These are phyloP conservation scores for Holothuria scabra DNA, from an alignment of 53 echinoderm and acorn worm species.

Conservation along the genomic window DNA sequence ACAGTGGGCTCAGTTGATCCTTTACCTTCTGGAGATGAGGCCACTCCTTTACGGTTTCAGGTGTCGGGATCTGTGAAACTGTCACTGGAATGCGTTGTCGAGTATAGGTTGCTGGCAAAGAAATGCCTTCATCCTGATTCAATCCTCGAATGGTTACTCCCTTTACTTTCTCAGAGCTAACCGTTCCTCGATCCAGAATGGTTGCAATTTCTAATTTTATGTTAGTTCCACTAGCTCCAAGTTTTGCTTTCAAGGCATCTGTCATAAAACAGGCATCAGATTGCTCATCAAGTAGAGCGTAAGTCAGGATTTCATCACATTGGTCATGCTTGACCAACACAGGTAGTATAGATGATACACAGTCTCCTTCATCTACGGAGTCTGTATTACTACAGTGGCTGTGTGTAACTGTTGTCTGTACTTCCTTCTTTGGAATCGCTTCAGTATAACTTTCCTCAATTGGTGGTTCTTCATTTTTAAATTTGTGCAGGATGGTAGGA, in stretches of 20 bases:
- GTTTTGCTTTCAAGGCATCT: background rate
- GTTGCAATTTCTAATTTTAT: no score
- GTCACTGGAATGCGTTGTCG: no score
- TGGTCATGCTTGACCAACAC: slow-evolving; percentile 15
- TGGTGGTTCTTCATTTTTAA: background rate
- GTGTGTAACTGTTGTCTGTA: no score
- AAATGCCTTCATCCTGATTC: background rate
- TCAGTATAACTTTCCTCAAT: background rate
- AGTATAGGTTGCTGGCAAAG: no score
- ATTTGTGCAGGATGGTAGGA: no score
- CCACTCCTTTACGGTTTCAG: slow-evolving; percentile 53
- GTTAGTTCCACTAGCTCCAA: no score
- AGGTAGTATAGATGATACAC: background rate
- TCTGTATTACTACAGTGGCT: slow-evolving; percentile 11
- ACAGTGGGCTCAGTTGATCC: no score
- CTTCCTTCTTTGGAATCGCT: no score
- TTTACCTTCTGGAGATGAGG: slow-evolving; percentile 48
- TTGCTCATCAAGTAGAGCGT: slow-evolving; percentile 45
- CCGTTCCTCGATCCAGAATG: background rate
- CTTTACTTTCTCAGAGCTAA: slow-evolving; percentile 12
- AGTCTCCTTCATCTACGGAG: background rate
- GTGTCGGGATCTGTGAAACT: slow-evolving; percentile 67
- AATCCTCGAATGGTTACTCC: background rate
- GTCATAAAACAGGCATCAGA: slow-evolving; percentile 44
- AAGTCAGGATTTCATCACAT: background rate